Evolutionary conservation across 64 coral and sea anemone species (phyloP).

Genomic region (Acropora tenuis): DNA sequence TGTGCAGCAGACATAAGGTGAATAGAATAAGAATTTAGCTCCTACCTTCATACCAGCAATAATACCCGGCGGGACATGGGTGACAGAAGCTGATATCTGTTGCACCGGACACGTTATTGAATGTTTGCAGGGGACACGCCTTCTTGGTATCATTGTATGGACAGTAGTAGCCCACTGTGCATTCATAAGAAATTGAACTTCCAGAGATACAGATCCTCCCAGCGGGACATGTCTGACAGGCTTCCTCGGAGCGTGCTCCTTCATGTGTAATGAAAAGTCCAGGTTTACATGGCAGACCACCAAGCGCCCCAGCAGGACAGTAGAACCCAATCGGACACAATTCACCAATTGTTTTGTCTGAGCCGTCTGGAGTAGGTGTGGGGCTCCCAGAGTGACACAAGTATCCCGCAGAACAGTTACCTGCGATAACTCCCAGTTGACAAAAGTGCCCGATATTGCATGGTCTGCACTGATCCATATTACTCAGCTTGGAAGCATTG

Average conservation of each 20-base stretch:
- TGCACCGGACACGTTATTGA: constrained; percentile 66
- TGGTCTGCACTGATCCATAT: constrained; percentile 72
- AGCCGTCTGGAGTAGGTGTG: constrained; percentile 82
- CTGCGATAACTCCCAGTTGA: constrained; percentile 78
- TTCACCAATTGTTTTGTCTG: constrained; percentile 65
- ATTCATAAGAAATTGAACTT: constrained; percentile 81
- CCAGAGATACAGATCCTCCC: constrained; percentile 88
- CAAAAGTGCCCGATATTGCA: constrained; percentile 85
- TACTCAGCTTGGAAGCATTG: constrained; percentile 57
- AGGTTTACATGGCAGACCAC: constrained; percentile 29
- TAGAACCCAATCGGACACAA: constrained; percentile 82
- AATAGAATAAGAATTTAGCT: no score
- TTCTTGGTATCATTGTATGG: constrained; percentile 80
- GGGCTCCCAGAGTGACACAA: constrained; percentile 86
- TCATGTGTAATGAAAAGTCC: constrained; percentile 82
- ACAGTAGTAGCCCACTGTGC: constrained; percentile 86
- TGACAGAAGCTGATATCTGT: constrained; percentile 76
- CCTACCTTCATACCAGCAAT: constrained; percentile 89
- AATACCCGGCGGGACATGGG: constrained; percentile 90
- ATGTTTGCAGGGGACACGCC: constrained; percentile 82
- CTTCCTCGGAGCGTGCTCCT: constrained; percentile 73
- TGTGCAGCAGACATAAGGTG: no score
- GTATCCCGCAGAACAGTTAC: constrained; percentile 75
- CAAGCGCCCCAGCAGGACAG: constrained; percentile 77
- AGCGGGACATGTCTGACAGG: constrained; percentile 88